Conservation (phyloP, 2,797 vertebrate genomes). For the Sebastes trivittatus region DNA sequence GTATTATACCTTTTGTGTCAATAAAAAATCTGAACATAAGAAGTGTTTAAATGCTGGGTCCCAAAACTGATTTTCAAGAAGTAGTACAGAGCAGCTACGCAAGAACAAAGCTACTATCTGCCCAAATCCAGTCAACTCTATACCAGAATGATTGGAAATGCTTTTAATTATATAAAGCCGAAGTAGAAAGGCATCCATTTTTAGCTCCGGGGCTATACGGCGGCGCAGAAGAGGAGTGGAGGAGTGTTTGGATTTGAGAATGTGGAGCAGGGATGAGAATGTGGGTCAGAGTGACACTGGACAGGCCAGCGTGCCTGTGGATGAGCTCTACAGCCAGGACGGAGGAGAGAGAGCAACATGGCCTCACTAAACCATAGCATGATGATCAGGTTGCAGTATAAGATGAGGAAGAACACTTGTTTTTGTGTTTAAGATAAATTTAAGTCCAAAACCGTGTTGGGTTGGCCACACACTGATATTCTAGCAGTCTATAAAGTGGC, state of each 20-base stretch:
- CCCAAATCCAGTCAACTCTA: neutral
- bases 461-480: neutral
- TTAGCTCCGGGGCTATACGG: neutral
- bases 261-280: conserved; percentile 53
- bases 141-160: neutral
- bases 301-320: conserved; percentile 23
- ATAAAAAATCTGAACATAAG: no score
- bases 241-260: conserved; percentile 47
- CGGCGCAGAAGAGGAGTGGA: conserved; percentile 1
- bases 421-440: neutral
- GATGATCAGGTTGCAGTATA: neutral
- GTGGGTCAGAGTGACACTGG: conserved; percentile 63
- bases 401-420: neutral
- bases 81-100: neutral
- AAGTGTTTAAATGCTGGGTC: neutral
- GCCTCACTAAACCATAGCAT: neutral
- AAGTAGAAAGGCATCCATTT: conserved; percentile 5
- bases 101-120: neutral
- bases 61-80: neutral
- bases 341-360: neutral
- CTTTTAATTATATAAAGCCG: neutral
- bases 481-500: no score
- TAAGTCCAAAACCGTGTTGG: neutral
- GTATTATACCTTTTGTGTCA: no score
- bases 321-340: conserved; percentile 10